Percentiles rank a stretch among this genome's conserved stretches.
Evolutionary conservation across 1,140 invertebrate genomes (phyloP).

Genomic region (Zophobas morio): DNA sequence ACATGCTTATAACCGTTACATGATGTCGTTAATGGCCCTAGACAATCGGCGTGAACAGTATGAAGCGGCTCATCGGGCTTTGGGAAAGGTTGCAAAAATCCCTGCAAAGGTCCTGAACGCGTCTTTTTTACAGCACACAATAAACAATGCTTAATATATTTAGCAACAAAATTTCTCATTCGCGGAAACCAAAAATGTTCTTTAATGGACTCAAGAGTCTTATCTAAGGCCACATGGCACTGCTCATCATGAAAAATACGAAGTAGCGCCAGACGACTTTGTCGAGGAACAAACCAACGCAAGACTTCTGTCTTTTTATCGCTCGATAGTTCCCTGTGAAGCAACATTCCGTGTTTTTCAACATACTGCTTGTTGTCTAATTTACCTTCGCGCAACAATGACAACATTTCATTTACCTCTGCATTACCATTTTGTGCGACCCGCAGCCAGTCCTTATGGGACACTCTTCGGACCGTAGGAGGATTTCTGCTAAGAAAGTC

Average conservation of each 20-base stretch:
- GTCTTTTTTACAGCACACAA: slow-evolving; percentile 61
- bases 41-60: slow-evolving; percentile 59
- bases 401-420: background rate
- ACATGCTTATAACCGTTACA: slow-evolving; percentile 42
- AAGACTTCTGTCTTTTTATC: background rate
- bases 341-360: background rate
- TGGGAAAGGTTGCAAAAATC: slow-evolving; percentile 56
- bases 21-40: slow-evolving; percentile 57
- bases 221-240: background rate
- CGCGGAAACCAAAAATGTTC: slow-evolving; percentile 56
- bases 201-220: background rate
- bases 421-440: slow-evolving; percentile 2
- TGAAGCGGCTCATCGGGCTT: background rate
- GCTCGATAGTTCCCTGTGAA: background rate
- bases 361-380: background rate
- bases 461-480: too few species aligned
- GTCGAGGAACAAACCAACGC: background rate
- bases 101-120: slow-evolving; percentile 58
- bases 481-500: slow-evolving; percentile 3
- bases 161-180: slow-evolving; percentile 59
- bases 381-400: background rate
- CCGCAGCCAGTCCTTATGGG: background rate
- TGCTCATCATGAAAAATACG: background rate
- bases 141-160: slow-evolving; percentile 60
- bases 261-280: background rate